phyloP scores from a whole-genome alignment of 2,888 invertebrate species.

The Zaprionus lineosus region DNA sequence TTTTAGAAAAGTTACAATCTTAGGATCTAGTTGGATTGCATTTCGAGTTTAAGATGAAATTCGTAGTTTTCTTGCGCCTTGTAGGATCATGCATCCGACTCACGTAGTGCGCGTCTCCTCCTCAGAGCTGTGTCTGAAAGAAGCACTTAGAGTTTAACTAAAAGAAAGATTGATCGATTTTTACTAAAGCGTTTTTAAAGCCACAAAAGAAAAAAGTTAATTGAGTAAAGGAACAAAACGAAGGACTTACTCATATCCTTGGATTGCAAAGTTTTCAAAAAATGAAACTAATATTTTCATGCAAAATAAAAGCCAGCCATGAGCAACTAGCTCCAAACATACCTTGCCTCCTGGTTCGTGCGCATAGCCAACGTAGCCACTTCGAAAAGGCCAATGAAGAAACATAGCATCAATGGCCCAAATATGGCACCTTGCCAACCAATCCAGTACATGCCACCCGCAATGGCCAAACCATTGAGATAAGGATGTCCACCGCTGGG shows the following conservation, averaged over 20 bases:
- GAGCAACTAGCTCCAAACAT: slow-evolving; percentile 26
- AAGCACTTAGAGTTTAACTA: neutral
- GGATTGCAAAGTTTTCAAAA: slow-evolving; percentile 35
- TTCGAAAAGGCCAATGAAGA: slow-evolving; percentile 95
- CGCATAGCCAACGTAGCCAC: slow-evolving; percentile 88
- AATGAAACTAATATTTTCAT: slow-evolving; percentile 46
- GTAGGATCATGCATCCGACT: slow-evolving; percentile 56
- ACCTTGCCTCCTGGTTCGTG: slow-evolving; percentile 79
- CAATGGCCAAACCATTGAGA: slow-evolving; percentile 97
- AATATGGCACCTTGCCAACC: slow-evolving; percentile 98
- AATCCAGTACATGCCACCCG: slow-evolving; percentile 98
- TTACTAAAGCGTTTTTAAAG: neutral
- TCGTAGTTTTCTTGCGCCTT: slow-evolving; percentile 38
- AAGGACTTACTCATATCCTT: slow-evolving; percentile 60
- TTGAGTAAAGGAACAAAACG: too few species aligned
- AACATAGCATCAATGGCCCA: slow-evolving; percentile 96
- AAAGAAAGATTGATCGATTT: neutral
- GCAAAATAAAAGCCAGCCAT: slow-evolving; percentile 30
- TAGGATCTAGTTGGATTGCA: slow-evolving; percentile 36
- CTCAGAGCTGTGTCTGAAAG: slow-evolving; percentile 80
- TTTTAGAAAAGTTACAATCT: too few species aligned
- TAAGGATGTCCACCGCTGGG: slow-evolving; percentile 96
- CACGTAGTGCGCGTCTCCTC: slow-evolving; percentile 81
- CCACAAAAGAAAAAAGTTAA: slow-evolving; percentile 8
- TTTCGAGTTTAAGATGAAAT: slow-evolving; percentile 56